Evolutionary conservation across 1,140 invertebrate species (phyloP).

Genomic region (Chionoecetes opilio): DNA sequence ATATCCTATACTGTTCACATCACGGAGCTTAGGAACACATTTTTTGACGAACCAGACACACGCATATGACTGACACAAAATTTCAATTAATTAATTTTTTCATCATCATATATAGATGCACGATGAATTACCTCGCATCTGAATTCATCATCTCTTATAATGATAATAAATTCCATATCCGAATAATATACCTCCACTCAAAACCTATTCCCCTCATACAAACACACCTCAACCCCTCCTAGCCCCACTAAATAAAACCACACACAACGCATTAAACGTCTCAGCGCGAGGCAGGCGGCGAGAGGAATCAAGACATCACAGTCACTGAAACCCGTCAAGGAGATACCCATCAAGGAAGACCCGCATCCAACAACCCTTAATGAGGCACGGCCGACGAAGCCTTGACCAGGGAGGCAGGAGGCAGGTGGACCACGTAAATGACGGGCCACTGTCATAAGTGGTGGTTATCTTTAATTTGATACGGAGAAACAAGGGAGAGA

Average conservation of each 20-base stretch:
- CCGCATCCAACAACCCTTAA: background rate
- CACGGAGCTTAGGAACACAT: background rate
- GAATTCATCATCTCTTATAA: too few species aligned
- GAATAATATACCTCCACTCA: too few species aligned
- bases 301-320: background rate
- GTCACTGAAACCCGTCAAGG: background rate
- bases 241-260: too few species aligned
- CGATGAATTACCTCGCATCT: too few species aligned
- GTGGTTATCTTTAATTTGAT: conserved; percentile 1
- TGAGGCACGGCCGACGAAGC: background rate
- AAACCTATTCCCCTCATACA: background rate
- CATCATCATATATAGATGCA: too few species aligned
- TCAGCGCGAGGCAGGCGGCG: background rate
- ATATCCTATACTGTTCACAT: background rate
- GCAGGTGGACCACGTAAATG: background rate
- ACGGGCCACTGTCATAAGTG: background rate
- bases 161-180: too few species aligned
- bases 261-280: background rate
- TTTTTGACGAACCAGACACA: background rate
- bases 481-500: background rate
- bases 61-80: background rate
- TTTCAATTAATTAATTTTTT: too few species aligned
- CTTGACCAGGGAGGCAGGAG: background rate
- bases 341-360: conserved; percentile 17
- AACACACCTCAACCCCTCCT: too few species aligned